Base-by-base conservation (phyloP, 2,113 vertebrate genomes). In the Oceanodroma tethys region DNA sequence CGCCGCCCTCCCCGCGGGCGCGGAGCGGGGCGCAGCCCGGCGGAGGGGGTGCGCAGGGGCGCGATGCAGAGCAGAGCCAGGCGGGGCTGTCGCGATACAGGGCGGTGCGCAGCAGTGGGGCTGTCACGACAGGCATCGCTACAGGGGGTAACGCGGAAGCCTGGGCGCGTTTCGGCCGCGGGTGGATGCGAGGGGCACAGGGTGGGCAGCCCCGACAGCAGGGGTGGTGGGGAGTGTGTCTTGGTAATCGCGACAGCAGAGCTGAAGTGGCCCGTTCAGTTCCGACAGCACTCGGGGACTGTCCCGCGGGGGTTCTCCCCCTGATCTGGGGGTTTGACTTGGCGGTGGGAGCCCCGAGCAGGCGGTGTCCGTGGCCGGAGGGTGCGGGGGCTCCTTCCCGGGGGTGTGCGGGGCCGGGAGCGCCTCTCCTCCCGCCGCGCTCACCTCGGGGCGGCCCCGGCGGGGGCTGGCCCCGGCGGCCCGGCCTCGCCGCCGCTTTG, bases 331-430 rank as follows among this genome's bases (percentile, higher is more conserved):
- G 58, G 18, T 23, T 82, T 32, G 11, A 9, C 6, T n/a, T 4
- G 36, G 59, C 15, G 1, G 7, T 16, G 32, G 47, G 30, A 67
- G 47, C 67, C 42, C 42, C 71, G 43, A 34, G 52, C 36, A 20
- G 74, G 65, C 17, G 2, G 8, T 14, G 52, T 26, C 55, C 4
- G 8, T 3, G 42, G 38, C 45, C 30, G 18, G 10, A 13, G 60
- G 18, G 23, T 67, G 50, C 22, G 13, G n/a, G 23, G 55, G 38
- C 38, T 76, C 11, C 63, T 2, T 48, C 4, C 9, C 9, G 22
- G 5, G 2, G 45, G 0, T 6, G 26, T 48, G 73, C 26, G 45
- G 40, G 11, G n/a, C 73, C 10, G 10, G 23, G 38, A 25, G 32
- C 38, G 12, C 34, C 40, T 40, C 52, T 60, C 1, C 4, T 52